Base-by-base conservation (phyloP, 2,113 vertebrate genomes). In the Silurus meridionalis region DNA sequence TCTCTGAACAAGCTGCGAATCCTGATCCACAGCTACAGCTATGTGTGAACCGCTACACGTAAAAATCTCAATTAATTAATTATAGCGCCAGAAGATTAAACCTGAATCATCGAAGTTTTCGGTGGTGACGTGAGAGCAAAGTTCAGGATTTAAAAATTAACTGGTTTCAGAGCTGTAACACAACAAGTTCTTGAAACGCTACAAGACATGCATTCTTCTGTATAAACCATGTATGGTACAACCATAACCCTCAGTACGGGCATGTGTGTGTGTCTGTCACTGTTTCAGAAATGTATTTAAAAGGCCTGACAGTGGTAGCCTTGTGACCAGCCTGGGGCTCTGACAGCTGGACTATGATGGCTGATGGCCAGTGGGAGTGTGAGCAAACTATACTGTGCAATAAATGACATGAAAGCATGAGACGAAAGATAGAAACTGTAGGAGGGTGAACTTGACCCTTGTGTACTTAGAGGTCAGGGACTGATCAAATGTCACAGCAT, bases 211-310 rank as follows among this genome's bases (percentile, higher is more conserved):
- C 92, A 93, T 93, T 94, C 92, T 92, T 93, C 83, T 91, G 90
- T 91, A 87, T 86, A 90, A 93, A 93, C 91, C 87, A 89, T 87
- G 63, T 90, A 92, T 88, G 92, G 90, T 60, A 92, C 93, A 91
- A 91, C 91, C 93, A 92, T 92, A 93, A 87, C 91, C 93, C 19
- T 90, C 90, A 93, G 93, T 93, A 93, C 90, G 91, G 91, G 37
- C 86, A 85, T 89, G 86, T 78, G 80, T 74, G 89, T 91, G 84
- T 92, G 93, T 93, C 92, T 90, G 92, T 92, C 86, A 86, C 88
- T 88, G 90, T 94, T 94, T 93, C 94, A 93, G 91, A 92, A 92
- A 92, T 89, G 86, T 87, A 92, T 95, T 94, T 95, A 93, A 95
- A 94, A 90, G 89, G 87, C 77, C 91, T 87, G 90, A 92, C 89